Percentiles rank a stretch among this genome's conserved stretches.
These are phyloP conservation scores for Dicyrtoma fusca DNA, from an alignment of 2,888 invertebrate genomes.

Conservation along the genomic window DNA sequence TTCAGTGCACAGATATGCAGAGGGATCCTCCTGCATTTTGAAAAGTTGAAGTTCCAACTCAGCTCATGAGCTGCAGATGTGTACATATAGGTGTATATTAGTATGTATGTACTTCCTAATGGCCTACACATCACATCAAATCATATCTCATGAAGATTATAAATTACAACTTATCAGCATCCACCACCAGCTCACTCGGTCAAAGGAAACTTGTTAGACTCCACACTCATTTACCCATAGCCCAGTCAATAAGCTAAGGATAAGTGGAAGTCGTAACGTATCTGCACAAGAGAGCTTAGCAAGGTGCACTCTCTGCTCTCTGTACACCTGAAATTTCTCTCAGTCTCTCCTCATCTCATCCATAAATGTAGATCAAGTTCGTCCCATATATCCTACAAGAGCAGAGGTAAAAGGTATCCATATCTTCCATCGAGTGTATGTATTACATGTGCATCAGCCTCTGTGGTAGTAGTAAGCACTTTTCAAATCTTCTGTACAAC, in stretches of 20 bases:
- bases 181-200: constrained; percentile 29
- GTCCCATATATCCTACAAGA: constrained; percentile 8
- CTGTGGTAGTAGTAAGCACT: no score
- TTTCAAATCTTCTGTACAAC: no score
- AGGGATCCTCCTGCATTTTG: no score
- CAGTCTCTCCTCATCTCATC: neutral
- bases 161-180: no score
- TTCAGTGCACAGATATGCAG: no score
- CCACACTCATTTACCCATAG: constrained; percentile 35
- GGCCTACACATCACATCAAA: no score
- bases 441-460: neutral
- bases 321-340: constrained; percentile 8
- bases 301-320: neutral
- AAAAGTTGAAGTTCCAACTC: no score
- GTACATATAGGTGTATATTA: no score
- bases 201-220: constrained; percentile 43
- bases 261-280: neutral
- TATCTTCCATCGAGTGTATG: neutral
- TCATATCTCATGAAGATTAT: no score
- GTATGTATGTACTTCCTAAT: no score
- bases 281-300: neutral
- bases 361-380: constrained; percentile 28
- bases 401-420: neutral
- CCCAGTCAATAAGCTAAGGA: neutral
- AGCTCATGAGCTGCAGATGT: no score